phyloP scores from a whole-genome alignment of 2,113 vertebrate genomes.

The Theristicus caerulescens region DNA sequence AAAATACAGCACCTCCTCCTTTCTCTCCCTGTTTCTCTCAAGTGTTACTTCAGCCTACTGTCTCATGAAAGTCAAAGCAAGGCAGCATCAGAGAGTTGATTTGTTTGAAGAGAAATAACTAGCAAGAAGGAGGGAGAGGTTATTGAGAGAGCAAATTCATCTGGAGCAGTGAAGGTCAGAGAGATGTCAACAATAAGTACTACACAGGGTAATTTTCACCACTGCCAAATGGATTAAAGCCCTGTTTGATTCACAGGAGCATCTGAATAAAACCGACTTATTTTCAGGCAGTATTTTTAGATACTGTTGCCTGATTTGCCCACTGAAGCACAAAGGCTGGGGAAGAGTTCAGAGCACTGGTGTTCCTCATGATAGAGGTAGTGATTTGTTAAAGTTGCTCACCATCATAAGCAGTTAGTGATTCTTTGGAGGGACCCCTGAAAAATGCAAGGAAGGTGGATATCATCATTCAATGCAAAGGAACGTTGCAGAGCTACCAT shows the following conservation, averaged over 20 bases:
- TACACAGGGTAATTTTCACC: background rate
- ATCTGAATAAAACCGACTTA: background rate
- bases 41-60: background rate
- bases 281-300: background rate
- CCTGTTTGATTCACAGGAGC: background rate
- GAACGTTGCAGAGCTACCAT: background rate
- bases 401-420: background rate
- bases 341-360: background rate
- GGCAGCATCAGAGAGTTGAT: background rate
- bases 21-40: background rate
- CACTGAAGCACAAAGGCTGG: background rate
- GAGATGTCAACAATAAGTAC: background rate
- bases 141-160: background rate
- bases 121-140: background rate
- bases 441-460: background rate
- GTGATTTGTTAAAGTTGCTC: background rate
- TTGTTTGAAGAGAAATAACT: background rate
- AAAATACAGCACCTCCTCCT: background rate
- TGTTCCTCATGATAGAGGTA: background rate
- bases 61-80: background rate
- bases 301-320: background rate
- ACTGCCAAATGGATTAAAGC: background rate
- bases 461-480: conserved; percentile 1
- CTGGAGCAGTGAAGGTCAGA: background rate
- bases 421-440: conserved; percentile 7